These are phyloP conservation scores for Mesorhabditis spiculigera DNA, from an alignment of 2,888 invertebrate species.

Conservation along the genomic window DNA sequence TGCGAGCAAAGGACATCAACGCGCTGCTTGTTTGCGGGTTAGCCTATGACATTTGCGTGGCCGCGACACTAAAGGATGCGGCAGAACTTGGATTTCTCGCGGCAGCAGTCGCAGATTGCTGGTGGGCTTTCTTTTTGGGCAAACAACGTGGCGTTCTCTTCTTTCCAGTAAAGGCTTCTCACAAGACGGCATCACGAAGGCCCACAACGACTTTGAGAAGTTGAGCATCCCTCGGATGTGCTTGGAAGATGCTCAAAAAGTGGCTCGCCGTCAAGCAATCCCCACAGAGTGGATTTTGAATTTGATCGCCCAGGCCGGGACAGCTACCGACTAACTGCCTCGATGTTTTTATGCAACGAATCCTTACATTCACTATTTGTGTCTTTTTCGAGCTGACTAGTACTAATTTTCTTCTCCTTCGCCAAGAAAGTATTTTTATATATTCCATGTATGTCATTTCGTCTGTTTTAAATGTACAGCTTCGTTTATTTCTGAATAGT, in stretches of 20 bases:
- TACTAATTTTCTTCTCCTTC: too few species aligned
- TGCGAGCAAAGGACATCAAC: conserved; percentile 76
- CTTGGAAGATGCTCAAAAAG: conserved; percentile 7
- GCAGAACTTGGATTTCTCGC: conserved; percentile 43
- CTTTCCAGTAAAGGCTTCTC: conserved; percentile 48
- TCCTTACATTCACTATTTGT: too few species aligned
- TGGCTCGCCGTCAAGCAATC: background rate
- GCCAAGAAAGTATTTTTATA: too few species aligned
- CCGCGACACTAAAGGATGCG: conserved; percentile 37
- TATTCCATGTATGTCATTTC: too few species aligned
- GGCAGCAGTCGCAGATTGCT: conserved; percentile 43
- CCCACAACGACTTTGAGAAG: conserved; percentile 38
- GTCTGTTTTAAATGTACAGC: too few species aligned
- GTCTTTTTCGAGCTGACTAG: too few species aligned
- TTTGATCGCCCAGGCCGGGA: background rate
- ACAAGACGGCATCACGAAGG: conserved; percentile 38
- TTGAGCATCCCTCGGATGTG: background rate
- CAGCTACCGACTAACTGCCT: too few species aligned
- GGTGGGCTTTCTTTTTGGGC: conserved; percentile 23
- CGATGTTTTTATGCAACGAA: too few species aligned
- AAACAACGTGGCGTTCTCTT: background rate
- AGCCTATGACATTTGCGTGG: conserved; percentile 89
- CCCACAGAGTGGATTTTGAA: background rate
- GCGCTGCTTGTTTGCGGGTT: conserved; percentile 91
- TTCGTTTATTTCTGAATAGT: too few species aligned